Evolutionary conservation across 2,797 vertebrate genomes (phyloP).

Genomic region (Coregonus suidteri): DNA sequence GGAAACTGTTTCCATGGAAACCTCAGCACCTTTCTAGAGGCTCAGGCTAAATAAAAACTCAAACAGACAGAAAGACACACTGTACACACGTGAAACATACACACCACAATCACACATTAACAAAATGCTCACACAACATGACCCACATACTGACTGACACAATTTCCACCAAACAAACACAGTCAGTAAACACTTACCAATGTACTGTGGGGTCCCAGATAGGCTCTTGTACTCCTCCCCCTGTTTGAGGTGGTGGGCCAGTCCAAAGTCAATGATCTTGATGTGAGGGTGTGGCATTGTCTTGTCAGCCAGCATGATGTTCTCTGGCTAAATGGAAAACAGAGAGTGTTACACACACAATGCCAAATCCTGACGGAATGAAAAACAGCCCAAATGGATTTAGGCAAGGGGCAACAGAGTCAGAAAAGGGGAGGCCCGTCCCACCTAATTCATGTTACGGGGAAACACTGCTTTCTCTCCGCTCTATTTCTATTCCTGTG

Average conservation of each 20-base stretch:
- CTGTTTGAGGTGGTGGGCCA: conserved; percentile 51
- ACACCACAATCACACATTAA: conserved; percentile 2
- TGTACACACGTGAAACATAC: not conserved
- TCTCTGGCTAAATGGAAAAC: conserved; percentile 56
- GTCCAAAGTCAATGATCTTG: conserved; percentile 64
- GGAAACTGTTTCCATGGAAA: conserved; percentile 13
- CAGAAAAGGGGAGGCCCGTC: not conserved
- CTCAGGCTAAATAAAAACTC: not conserved
- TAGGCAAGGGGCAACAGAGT: not conserved
- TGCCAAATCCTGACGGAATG: not conserved
- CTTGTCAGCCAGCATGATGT: conserved; percentile 63
- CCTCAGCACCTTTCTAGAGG: not conserved
- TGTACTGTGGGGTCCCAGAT: conserved; percentile 55
- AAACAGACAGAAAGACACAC: not conserved
- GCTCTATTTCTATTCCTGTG: not conserved
- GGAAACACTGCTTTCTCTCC: not conserved
- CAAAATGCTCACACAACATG: not conserved
- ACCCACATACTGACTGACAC: not conserved
- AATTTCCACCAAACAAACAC: not conserved
- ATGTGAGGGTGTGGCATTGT: conserved; percentile 45
- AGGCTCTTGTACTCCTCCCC: conserved; percentile 55
- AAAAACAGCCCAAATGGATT: not conserved
- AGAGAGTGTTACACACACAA: not conserved
- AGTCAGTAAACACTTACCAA: conserved; percentile 34
- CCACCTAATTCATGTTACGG: not conserved